A percentile compares a stretch with the other conserved stretches of the same genome.
Conservation (phyloP, 2,797 vertebrate species). For the Hylomyscus alleni region DNA sequence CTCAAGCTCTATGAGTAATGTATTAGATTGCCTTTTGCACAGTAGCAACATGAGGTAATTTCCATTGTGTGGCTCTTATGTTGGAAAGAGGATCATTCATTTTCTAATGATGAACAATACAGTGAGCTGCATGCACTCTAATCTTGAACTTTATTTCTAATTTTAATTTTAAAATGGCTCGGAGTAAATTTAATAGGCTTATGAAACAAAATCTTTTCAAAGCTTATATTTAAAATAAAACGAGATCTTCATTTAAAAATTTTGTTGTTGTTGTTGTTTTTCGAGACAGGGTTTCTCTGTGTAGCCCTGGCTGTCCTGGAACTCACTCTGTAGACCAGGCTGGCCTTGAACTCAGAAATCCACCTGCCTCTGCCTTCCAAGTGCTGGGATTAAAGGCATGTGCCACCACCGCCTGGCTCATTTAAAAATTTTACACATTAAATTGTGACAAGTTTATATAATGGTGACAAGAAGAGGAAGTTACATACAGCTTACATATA, state of each 20-base stretch:
- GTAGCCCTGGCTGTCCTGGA: no score
- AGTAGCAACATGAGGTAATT: constrained; percentile 69
- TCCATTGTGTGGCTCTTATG: constrained; percentile 63
- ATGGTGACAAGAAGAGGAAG: constrained; percentile 20
- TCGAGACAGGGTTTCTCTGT: no score
- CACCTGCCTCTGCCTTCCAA: no score
- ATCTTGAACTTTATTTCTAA: constrained; percentile 66
- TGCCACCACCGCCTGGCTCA: no score
- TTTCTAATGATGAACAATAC: constrained; percentile 69
- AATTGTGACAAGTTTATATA: constrained; percentile 56
- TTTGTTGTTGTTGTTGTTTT: no score
- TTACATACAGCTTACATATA: background rate
- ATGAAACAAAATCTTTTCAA: constrained; percentile 74
- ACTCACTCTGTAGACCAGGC: no score
- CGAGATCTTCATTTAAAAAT: constrained; percentile 60
- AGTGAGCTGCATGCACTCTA: constrained; percentile 53
- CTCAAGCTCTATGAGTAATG: constrained; percentile 71
- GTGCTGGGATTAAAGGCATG: no score
- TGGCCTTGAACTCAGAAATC: no score
- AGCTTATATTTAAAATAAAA: constrained; percentile 63
- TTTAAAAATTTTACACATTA: constrained; percentile 61
- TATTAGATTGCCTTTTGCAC: constrained; percentile 69
- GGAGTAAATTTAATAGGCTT: constrained; percentile 69
- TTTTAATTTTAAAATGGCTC: constrained; percentile 68
- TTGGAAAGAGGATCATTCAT: constrained; percentile 66